Conservation (phyloP, 1,140 invertebrate genomes). For the Drosophila malerkotliana region DNA sequence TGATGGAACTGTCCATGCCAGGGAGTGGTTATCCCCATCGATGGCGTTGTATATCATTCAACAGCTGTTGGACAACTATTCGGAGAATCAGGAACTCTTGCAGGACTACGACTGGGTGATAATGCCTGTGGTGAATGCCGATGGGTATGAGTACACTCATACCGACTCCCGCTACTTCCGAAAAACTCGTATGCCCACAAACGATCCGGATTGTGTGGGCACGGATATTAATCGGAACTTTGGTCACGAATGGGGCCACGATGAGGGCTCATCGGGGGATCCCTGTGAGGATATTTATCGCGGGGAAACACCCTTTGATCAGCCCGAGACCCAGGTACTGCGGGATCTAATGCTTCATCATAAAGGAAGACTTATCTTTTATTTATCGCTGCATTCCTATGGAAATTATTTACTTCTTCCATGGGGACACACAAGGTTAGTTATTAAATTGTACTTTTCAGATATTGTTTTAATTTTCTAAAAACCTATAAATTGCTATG, state of each 20-base stretch:
- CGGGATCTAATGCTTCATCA: conserved; percentile 84
- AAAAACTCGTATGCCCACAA: conserved; percentile 82
- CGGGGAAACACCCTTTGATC: conserved; percentile 88
- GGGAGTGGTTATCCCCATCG: conserved; percentile 89
- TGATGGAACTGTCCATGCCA: conserved; percentile 87
- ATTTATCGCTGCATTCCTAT: conserved; percentile 89
- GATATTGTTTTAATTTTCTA: too few species aligned
- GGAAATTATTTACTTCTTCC: conserved; percentile 89
- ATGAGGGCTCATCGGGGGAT: conserved; percentile 87
- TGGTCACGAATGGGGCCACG: conserved; percentile 86
- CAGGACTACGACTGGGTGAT: conserved; percentile 86
- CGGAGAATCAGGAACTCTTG: conserved; percentile 82
- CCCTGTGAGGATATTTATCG: conserved; percentile 88
- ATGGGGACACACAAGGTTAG: conserved; percentile 87
- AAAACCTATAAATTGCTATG: too few species aligned
- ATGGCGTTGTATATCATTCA: conserved; percentile 87
- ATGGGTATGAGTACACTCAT: conserved; percentile 83
- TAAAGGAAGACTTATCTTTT: conserved; percentile 85
- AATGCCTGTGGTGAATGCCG: conserved; percentile 86
- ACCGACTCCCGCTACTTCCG: conserved; percentile 85
- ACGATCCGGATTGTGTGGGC: conserved; percentile 76
- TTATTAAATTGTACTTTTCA: background rate
- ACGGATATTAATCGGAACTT: conserved; percentile 89
- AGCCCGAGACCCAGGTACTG: conserved; percentile 86
- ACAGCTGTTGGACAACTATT: conserved; percentile 86